phyloP scores from a whole-genome alignment of 2,113 vertebrate genomes.

The Callipepla squamata region DNA sequence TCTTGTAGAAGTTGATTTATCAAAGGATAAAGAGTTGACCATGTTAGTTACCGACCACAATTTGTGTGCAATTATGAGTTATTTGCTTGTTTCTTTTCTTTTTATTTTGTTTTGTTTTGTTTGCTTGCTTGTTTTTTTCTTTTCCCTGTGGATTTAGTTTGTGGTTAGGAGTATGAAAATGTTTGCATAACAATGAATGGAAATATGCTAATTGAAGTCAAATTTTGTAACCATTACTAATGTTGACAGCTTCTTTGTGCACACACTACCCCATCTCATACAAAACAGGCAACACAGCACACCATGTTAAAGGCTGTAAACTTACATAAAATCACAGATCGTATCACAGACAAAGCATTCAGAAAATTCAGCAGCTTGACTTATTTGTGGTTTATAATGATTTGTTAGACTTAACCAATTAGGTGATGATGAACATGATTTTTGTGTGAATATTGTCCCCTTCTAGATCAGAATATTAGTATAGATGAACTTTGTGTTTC shows the following conservation, averaged over 20 bases:
- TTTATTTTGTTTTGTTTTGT: background rate
- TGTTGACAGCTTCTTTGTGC: background rate
- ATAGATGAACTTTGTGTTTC: background rate
- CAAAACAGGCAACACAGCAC: background rate
- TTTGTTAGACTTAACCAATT: background rate
- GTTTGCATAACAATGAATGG: background rate
- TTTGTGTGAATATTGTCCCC: background rate
- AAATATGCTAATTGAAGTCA: background rate
- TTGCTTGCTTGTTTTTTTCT: background rate
- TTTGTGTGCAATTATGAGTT: background rate
- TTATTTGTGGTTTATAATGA: background rate
- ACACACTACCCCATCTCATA: background rate
- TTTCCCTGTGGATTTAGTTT: background rate
- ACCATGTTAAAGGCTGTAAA: background rate
- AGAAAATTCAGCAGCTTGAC: background rate
- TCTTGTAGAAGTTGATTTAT: conserved; percentile 1
- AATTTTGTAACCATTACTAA: background rate
- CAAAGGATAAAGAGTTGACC: background rate
- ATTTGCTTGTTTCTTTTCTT: background rate
- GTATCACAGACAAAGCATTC: background rate
- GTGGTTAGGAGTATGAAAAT: background rate
- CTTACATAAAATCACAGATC: background rate
- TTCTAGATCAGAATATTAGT: background rate
- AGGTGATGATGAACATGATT: background rate
- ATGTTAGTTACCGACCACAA: background rate